Conservation (phyloP, 1,140 invertebrate genomes). For the Papilio machaon region DNA sequence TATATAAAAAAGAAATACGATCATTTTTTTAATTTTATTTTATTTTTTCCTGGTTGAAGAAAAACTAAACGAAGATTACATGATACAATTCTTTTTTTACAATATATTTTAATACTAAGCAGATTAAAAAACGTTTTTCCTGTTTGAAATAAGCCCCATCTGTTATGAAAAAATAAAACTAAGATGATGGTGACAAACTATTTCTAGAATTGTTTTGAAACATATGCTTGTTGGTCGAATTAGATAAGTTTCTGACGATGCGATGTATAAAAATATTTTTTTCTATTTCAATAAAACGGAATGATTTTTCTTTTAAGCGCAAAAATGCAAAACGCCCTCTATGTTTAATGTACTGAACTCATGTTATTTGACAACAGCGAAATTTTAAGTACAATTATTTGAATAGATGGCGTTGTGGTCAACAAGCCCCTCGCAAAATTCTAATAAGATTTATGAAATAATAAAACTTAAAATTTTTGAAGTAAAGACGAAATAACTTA, state of each 20-base stretch:
- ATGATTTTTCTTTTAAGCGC: neutral
- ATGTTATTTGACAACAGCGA: neutral
- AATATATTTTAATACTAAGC: neutral
- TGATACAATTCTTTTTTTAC: neutral
- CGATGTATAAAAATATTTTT: neutral
- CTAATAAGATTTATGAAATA: slow-evolving; percentile 36
- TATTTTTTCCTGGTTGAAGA: too few relatives aligned
- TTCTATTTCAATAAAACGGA: neutral
- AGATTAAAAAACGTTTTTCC: too few relatives aligned
- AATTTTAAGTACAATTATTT: neutral
- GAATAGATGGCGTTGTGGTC: slow-evolving; percentile 35
- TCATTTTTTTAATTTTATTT: too few relatives aligned
- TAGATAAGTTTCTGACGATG: neutral
- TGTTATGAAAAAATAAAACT: neutral
- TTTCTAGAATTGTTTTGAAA: neutral
- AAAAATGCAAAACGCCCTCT: neutral
- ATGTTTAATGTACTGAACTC: neutral
- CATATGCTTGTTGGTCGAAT: neutral
- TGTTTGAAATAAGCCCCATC: neutral
- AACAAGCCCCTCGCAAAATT: slow-evolving; percentile 27
- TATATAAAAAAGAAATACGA: too few relatives aligned
- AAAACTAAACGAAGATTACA: too few relatives aligned
- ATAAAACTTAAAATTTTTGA: neutral
- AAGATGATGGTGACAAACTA: neutral
- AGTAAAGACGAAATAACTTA: neutral